These are phyloP conservation scores for Cydia amplana DNA, from an alignment of 1,140 invertebrate genomes.

Conservation along the genomic window DNA sequence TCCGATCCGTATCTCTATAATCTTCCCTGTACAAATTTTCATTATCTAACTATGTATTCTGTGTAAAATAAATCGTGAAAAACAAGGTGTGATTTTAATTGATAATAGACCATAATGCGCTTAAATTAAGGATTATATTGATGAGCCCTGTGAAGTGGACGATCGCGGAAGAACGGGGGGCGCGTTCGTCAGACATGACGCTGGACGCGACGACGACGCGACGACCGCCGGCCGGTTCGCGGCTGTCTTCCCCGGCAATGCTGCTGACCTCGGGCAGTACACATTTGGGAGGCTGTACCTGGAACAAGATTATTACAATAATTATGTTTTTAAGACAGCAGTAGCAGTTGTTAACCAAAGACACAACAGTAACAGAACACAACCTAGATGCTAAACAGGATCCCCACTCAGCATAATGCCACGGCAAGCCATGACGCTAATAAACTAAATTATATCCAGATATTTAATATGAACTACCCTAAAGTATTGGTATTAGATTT, in stretches of 20 bases:
- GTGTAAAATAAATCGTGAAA: slow-evolving; percentile 13
- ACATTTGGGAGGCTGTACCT: slow-evolving; percentile 62
- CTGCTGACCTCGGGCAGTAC: slow-evolving; percentile 66
- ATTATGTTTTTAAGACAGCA: too few relatives aligned
- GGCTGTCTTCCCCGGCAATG: slow-evolving; percentile 63
- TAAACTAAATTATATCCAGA: too few relatives aligned
- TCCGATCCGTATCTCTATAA: slow-evolving; percentile 15
- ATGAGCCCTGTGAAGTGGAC: slow-evolving; percentile 37
- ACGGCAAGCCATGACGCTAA: too few relatives aligned
- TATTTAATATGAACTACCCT: too few relatives aligned
- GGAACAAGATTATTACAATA: slow-evolving; percentile 34
- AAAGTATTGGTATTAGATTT: too few relatives aligned
- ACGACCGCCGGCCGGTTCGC: slow-evolving; percentile 63
- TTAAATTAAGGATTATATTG: slow-evolving; percentile 10
- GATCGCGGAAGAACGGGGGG: slow-evolving; percentile 60
- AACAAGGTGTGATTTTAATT: slow-evolving; percentile 20
- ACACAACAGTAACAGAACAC: too few relatives aligned
- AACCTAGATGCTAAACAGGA: too few relatives aligned
- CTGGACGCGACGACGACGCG: slow-evolving; percentile 81
- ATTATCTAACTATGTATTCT: slow-evolving; percentile 6
- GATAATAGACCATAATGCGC: slow-evolving; percentile 9
- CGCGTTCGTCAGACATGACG: slow-evolving; percentile 81
- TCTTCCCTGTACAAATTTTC: slow-evolving; percentile 31
- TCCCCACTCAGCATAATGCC: too few relatives aligned
- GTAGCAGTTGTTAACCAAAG: too few relatives aligned